phyloP scores from a whole-genome alignment of 1,140 invertebrate species.

The Brachionus rubens region DNA sequence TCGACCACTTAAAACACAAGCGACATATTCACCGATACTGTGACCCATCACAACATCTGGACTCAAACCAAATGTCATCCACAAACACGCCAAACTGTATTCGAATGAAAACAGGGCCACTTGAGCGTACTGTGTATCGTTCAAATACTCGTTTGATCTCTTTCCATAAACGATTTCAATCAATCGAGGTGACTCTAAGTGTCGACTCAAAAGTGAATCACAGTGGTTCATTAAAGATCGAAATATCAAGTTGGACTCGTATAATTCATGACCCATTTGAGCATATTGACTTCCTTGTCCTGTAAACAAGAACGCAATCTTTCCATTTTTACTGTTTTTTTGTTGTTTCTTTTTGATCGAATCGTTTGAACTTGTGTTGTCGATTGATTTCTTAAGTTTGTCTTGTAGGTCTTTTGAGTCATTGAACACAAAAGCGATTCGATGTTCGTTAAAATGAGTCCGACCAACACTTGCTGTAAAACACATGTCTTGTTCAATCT shows the following conservation, averaged over 20 bases:
- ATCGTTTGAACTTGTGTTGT: not conserved
- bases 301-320: not conserved
- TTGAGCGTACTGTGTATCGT: not conserved
- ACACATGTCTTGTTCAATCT: not conserved
- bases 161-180: not conserved
- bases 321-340: not conserved
- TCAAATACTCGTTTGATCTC: not conserved
- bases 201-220: not conserved
- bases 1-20: not conserved
- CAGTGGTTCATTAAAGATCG: not conserved
- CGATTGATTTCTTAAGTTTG: not conserved
- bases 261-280: not conserved
- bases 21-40: slow-evolving; percentile 28
- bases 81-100: not conserved
- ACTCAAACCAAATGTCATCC: not conserved
- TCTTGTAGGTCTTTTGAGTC: not conserved
- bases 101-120: not conserved
- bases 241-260: not conserved
- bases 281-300: slow-evolving; percentile 18
- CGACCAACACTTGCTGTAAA: not conserved
- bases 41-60: not conserved
- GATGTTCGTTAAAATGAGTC: not conserved
- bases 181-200: not conserved
- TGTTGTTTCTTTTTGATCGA: not conserved
- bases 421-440: not conserved